Evolutionary conservation across 2,113 vertebrate genomes (phyloP), one percentile per base, ranked within the genome.

Genomic region (Rhinopomastus cyanomelas): DNA sequence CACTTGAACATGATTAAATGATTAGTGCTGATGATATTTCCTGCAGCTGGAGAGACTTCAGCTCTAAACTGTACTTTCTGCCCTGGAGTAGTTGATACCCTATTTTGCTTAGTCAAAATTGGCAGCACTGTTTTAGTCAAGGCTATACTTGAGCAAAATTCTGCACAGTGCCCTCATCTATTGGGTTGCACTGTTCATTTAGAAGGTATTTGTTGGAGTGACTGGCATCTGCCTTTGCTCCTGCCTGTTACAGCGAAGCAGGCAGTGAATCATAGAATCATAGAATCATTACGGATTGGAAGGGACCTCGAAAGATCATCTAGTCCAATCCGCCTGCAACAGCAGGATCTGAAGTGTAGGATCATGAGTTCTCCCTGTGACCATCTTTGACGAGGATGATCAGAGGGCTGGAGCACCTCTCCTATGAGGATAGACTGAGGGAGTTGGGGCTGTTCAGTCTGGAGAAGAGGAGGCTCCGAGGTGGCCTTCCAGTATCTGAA

Each of bases 21-120:
- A 62, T 95, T 79, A 83, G 6, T 57, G 75, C 32, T 60, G 32
- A 73, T 85, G 82, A 27, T 84, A 74, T 75, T 92, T 96, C 32
- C 49, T 81, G 64, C 62, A 87, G 37, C 46, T 92, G 39, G 22
- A 85, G 59, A 85, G 49, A 78, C 92, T 92, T 94, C 65, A 2
- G 8, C 25, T 90, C 56, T 79, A 85, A 82, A 83, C 34, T 85
- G 18, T 48, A 74, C 44, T 87, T 91, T 85, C 68, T 93, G 69
- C 42, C 30, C 11, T 92, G 57, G 46, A 19, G 46, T 48, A 48
- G 72, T 85, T 93, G 89, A 80, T 37, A 42, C 26, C 13, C 30
- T 81, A 68, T 77, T 89, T 89, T 74, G 12, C 15, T 72, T 75
- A 72, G 59, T 89, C 39, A 77, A 59, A 96, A 90, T 61, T 53